Evolutionary conservation across 2,888 invertebrate species (phyloP), one percentile per base, ranked within the genome.

Genomic region (Macrophya alboannulata): DNA sequence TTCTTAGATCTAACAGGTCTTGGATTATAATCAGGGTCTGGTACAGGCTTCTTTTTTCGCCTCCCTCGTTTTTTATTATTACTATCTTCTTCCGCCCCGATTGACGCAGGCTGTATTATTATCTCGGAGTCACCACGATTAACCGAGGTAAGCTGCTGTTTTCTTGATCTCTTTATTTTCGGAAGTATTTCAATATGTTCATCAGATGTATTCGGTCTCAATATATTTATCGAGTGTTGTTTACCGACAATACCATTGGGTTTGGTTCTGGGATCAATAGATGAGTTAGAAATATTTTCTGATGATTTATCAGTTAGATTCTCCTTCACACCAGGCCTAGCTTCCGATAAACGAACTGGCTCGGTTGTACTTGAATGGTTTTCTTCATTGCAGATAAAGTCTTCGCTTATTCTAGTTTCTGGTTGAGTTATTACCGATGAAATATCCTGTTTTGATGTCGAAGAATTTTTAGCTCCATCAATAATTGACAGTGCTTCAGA

Each of bases 111-210:
- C 86, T 93, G 93, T 74, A 93, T 93, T 77, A 93, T 93, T 45
- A 93, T 93, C 86, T 93, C 93, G 0, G 93, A 91, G 86, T 93
- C 93, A 0, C 91, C 92, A 0, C 93, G 92, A 86, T 93, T 92
- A 0, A 93, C 93, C 0, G 90, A 90, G 1, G 91, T 92, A 72
- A 93, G 88, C 85, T 93, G 93, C 81, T 93, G 93, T 68, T 93
- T 93, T 40, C 93, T 89, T 0, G 93, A 90, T 84, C 93, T 88
- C 84, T 93, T 93, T 0, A 91, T 89, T 88, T 91, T 90, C 31
- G 48, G 86, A 85, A 45, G 37, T 15, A 51, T 31, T 51, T 48
- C 83, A 17, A 15, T 71, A 37, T 68, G 15, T n/a, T 10, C 68
- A 31, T 68, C 68, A 8, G 31, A 86, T 85, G 87, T 79, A 85